These are phyloP conservation scores for Cataglyphis altisquamis DNA, from an alignment of 2,888 invertebrate genomes.

Conservation along the genomic window DNA sequence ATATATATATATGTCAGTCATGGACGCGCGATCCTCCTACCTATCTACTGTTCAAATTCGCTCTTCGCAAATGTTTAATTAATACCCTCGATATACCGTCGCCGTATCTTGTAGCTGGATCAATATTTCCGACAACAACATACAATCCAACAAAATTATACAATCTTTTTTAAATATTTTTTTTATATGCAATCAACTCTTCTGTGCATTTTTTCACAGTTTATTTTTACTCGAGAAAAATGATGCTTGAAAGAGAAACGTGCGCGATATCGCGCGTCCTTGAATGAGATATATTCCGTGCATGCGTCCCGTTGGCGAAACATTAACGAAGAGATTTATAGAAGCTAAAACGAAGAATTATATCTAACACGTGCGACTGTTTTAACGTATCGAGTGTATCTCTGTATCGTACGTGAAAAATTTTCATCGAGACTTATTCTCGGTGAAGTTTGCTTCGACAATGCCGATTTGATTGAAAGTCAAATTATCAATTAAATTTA, in stretches of 20 bases:
- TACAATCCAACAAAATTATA: no score
- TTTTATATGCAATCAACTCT: background rate
- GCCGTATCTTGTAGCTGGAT: background rate
- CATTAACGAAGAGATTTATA: constrained; percentile 74
- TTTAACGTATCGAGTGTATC: constrained; percentile 47
- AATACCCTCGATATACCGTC: constrained; percentile 57
- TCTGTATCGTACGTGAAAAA: constrained; percentile 35
- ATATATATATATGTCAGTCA: constrained; percentile 32
- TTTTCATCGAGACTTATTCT: constrained; percentile 22
- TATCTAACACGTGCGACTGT: constrained; percentile 60
- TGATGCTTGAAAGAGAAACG: background rate
- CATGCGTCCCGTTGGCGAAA: constrained; percentile 65
- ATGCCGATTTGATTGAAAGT: background rate
- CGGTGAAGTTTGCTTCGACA: background rate
- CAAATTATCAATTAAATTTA: no score
- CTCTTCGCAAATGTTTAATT: constrained; percentile 70
- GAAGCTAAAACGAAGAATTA: constrained; percentile 66
- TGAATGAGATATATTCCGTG: constrained; percentile 4
- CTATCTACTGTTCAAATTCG: constrained; percentile 19
- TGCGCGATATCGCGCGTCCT: constrained; percentile 1
- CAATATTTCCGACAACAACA: constrained; percentile 3
- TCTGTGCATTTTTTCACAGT: background rate
- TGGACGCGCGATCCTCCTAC: constrained; percentile 25
- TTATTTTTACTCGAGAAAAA: background rate
- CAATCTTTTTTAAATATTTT: background rate